Evolutionary conservation across 2,888 invertebrate species (phyloP).

Genomic region (Drosophila gaucha): DNA sequence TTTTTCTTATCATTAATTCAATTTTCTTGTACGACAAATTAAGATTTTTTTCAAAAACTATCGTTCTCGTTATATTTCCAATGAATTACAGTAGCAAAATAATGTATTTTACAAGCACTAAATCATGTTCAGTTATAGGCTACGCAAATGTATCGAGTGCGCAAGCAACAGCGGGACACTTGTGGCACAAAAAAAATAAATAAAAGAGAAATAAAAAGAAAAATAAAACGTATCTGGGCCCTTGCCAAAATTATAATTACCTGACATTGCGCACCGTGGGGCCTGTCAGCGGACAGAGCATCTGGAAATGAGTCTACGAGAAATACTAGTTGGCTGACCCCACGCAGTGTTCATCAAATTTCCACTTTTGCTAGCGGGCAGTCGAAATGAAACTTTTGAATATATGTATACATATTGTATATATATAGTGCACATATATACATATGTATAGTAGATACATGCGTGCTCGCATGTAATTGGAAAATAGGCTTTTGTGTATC

Average conservation of each 20-base stretch:
- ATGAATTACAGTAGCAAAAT: constrained; percentile 1
- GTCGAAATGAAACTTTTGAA: constrained; percentile 27
- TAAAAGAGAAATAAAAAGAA: neutral
- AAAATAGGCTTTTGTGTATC: constrained; percentile 33
- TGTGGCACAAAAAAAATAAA: constrained; percentile 13
- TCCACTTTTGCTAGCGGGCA: constrained; percentile 27
- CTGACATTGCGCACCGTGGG: constrained; percentile 50
- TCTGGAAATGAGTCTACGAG: constrained; percentile 41
- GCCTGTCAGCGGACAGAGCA: constrained; percentile 27
- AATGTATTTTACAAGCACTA: neutral
- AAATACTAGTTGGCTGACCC: constrained; percentile 44
- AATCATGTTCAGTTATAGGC: constrained; percentile 15
- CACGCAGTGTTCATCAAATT: constrained; percentile 52
- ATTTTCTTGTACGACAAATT: no score
- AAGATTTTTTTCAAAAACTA: neutral
- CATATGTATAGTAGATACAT: neutral
- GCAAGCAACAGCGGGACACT: constrained; percentile 34
- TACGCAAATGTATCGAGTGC: constrained; percentile 13
- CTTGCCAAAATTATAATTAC: constrained; percentile 63
- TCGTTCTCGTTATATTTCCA: neutral
- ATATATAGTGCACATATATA: neutral
- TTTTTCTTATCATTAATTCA: no score
- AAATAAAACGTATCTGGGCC: constrained; percentile 39
- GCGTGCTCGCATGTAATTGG: constrained; percentile 25
- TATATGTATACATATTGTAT: neutral